Base-by-base conservation (phyloP, 2,113 vertebrate genomes). In the Terrapene triunguis region DNA sequence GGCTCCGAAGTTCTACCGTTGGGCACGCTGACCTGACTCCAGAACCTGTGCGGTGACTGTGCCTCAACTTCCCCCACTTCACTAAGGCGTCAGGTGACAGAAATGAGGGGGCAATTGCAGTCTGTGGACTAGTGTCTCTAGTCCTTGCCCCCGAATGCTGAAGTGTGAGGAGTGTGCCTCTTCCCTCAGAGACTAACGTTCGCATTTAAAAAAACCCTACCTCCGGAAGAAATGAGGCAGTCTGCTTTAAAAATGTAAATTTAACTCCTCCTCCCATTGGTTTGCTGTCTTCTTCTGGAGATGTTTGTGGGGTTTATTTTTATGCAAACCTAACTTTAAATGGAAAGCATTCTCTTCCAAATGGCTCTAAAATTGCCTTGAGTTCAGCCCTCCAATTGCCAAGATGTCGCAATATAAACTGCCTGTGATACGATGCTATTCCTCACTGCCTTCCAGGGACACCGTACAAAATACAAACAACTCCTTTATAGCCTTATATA, bases 181-280 rank as follows among this genome's bases (percentile, higher is more conserved):
- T 62, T 62, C 59, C 27, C 25, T 32, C 59, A 62, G 59, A 62
- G 59, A 62, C 5, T 13, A 62, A 62, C 11, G 29, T 62, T 62
- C 11, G 7, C 51, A 6, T 25, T 62, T 62, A 62, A 32, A 32
- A 11, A 27, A 27, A 27, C 76, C 44, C 27, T 7, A 16, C 44
- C 4, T 12, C 44, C 2, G 14, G 25, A 25, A 48, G 29, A 48
- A 44, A 42, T 48, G 42, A 79, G 22, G 72, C 51, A 22, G 38
- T 32, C 0, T 0, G 1, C 57, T 44, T 83, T 80, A 80, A 14
- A 7, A 22, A 35, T 29, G 0, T 1, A 10, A 11, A 53, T 76
- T 80, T 74, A 44, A 76, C 25, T 6, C 48, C 79, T 47, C 10
- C 74, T 80, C 86, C 32, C 38, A 17, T 12, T 86, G 80, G 12